These are phyloP conservation scores for Hydra vulgaris DNA, from an alignment of 30 jellyfish, hydroid and myxozoan genomes.

Conservation along the genomic window DNA sequence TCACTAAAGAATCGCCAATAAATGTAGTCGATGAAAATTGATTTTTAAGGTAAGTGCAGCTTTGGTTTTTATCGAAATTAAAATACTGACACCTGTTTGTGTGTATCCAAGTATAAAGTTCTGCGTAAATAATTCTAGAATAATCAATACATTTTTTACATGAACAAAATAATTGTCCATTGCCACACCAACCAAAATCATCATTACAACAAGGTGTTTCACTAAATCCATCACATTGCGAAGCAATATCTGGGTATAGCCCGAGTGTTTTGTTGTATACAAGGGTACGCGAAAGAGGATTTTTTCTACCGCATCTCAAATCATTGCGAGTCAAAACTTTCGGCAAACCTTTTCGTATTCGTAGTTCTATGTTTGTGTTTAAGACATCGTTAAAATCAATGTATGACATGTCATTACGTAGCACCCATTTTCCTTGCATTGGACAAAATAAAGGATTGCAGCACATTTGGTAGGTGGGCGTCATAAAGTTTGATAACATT, in stretches of 20 bases:
- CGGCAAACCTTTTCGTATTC: conserved; percentile 91
- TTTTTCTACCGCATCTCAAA: conserved; percentile 63
- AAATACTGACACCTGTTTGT: conserved; percentile 28
- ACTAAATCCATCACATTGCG: conserved; percentile 76
- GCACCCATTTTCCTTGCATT: conserved; percentile 71
- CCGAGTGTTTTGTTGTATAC: conserved; percentile 49
- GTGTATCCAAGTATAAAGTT: conserved; percentile 57
- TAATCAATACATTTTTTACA: conserved; percentile 63
- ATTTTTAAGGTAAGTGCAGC: conserved; percentile 38
- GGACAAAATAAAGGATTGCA: conserved; percentile 27
- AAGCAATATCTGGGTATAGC: conserved; percentile 56
- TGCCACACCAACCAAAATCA: conserved; percentile 92
- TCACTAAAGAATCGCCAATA: conserved; percentile 85
- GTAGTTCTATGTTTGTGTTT: conserved; percentile 50
- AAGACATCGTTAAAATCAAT: conserved; percentile 33
- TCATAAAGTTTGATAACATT: neutral
- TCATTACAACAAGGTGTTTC: conserved; percentile 78
- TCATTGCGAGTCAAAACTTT: conserved; percentile 55
- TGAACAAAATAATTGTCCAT: conserved; percentile 49
- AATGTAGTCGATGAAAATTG: conserved; percentile 63
- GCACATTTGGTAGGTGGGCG: neutral
- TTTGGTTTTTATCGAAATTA: conserved; percentile 23
- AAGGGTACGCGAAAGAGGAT: conserved; percentile 68
- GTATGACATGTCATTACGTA: conserved; percentile 25
- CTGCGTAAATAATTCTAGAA: conserved; percentile 51